Evolutionary conservation across 1,140 invertebrate species (phyloP), one percentile per base, ranked within the genome.

Genomic region (Triops cancriformis): DNA sequence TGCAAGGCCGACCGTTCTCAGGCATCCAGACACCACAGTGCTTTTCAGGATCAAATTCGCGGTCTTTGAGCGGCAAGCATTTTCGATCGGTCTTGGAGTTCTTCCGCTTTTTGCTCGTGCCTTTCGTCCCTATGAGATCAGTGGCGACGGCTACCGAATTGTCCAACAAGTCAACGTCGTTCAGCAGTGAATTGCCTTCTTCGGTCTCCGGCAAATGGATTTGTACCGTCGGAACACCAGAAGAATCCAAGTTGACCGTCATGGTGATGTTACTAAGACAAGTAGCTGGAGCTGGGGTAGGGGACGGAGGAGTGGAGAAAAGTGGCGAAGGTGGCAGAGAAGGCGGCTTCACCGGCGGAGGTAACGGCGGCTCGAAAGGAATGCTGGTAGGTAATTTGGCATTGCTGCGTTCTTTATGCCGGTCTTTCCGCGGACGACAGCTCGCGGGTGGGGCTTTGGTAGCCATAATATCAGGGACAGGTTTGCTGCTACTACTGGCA

Each of bases 11-110:
- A 74, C 87, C 89, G 80, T 92, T 90, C 4, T 88, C 87, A n/a
- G 64, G 42, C 76, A 88, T 88, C 80, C 87, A 86, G 2, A 93
- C 92, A 1, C 93, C 93, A 84, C 93, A 94, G 82, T 94, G 93
- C 75, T 91, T 89, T 81, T 94, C 90, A 5, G 92, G 89, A 83
- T 94, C 91, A 84, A 92, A 94, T 81, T 92, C 91, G 76, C 92
- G 86, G 76, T 89, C 86, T 80, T 90, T 91, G 78, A 90, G 88
- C 76, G 91, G 87, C 42, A 85, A 79, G 26, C 83, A 76, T 78
- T 84, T 83, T 28, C 82, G 79, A 76, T 84, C 82, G 27, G 80
- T 76, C 42, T 80, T 81, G 12, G 79, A 81, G 31, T 80, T 79
- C 72, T 82, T 83, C 42, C 80, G 81, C 74, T 81, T 82, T 76